phyloP scores from a whole-genome alignment of 1,140 invertebrate genomes.

The honey bee (Apis mellifera) region Amel_HAv3.1 CM009943.2:5618501-5619000 shows the following conservation, averaged over 20 bases:
- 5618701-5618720: slow-evolving; percentile 62
- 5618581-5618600: not conserved
- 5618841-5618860: slow-evolving; percentile 60
- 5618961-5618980: slow-evolving; percentile 27
- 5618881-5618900: slow-evolving; percentile 59
- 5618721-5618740: slow-evolving; percentile 54
- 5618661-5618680: too few species aligned
- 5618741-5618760: slow-evolving; percentile 55
- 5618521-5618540: too few species aligned
- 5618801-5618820: slow-evolving; percentile 46
- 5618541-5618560: not conserved
- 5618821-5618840: slow-evolving; percentile 60
- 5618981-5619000: not conserved
- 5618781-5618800: slow-evolving; percentile 31
- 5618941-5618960: slow-evolving; percentile 38
- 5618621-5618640: not conserved
- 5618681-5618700: slow-evolving; percentile 36
- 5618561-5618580: not conserved
- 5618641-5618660: not conserved
- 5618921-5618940: slow-evolving; percentile 47
- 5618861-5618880: slow-evolving; percentile 64
- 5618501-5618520: too few species aligned
- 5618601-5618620: not conserved
- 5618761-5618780: slow-evolving; percentile 40
- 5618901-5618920: slow-evolving; percentile 51